Evolutionary conservation across 2,888 invertebrate genomes (phyloP).

Genomic region (Lagria hirta): DNA sequence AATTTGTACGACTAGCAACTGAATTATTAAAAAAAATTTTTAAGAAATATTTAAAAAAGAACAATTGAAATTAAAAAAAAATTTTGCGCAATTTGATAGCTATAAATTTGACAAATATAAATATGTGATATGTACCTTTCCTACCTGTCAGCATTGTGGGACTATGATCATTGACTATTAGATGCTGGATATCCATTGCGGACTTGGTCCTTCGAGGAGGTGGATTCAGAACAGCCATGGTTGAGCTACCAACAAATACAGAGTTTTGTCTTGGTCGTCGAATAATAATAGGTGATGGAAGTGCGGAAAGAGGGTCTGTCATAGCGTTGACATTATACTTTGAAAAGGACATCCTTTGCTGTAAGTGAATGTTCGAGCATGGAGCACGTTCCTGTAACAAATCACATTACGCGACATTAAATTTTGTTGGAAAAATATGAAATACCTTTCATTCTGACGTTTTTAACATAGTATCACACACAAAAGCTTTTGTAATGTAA

Average conservation of each 20-base stretch:
- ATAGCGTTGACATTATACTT: conserved; percentile 68
- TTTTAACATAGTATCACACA: too few relatives aligned
- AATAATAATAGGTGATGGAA: conserved; percentile 51
- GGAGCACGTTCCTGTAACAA: too few relatives aligned
- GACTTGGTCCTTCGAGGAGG: conserved; percentile 78
- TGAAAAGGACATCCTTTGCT: conserved; percentile 72
- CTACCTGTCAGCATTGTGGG: conserved; percentile 41
- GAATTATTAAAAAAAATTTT: too few relatives aligned
- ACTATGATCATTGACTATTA: conserved; percentile 60
- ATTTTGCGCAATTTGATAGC: neutral
- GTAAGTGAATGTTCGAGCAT: conserved; percentile 52
- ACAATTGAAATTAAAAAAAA: too few relatives aligned
- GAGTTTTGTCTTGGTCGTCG: conserved; percentile 74
- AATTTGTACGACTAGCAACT: too few relatives aligned
- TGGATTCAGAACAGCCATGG: conserved; percentile 66
- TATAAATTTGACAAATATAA: too few relatives aligned
- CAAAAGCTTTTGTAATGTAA: too few relatives aligned
- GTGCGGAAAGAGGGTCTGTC: conserved; percentile 54
- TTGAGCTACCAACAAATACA: conserved; percentile 76
- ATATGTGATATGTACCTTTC: conserved; percentile 26
- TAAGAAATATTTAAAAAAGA: too few relatives aligned
- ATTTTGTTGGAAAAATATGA: too few relatives aligned
- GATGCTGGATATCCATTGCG: conserved; percentile 80
- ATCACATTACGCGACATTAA: too few relatives aligned
- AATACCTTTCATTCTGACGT: too few relatives aligned